Conservation (phyloP, 2,113 vertebrate genomes). For the Psephotus haematonotus region DNA sequence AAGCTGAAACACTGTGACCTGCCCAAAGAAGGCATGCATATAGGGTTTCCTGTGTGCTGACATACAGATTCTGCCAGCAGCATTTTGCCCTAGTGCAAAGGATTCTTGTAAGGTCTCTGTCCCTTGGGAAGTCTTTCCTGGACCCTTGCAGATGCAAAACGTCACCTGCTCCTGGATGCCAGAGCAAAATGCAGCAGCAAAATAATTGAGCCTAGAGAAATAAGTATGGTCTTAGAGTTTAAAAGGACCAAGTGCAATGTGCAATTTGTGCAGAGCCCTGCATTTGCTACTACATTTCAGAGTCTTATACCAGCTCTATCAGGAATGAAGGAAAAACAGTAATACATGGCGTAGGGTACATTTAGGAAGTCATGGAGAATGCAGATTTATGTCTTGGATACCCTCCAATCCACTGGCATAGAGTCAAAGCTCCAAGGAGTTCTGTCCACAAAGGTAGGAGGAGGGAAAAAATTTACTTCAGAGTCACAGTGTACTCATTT, state of each 20-base stretch:
- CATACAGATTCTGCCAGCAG: not conserved
- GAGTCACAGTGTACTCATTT: not conserved
- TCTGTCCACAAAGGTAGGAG: not conserved
- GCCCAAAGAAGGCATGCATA: not conserved
- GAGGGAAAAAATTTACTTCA: not conserved
- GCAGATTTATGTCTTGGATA: not conserved
- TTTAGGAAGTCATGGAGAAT: not conserved
- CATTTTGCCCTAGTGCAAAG: not conserved
- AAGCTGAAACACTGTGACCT: not conserved
- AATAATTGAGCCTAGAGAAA: not conserved
- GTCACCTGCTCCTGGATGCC: not conserved
- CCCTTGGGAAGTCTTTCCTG: not conserved
- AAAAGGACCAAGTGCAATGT: not conserved
- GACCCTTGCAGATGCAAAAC: not conserved
- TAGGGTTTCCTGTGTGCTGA: not conserved
- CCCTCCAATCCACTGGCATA: not conserved
- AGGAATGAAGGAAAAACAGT: not conserved
- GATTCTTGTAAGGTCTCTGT: not conserved
- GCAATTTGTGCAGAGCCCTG: not conserved
- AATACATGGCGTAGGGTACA: not conserved
- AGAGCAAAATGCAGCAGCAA: not conserved
- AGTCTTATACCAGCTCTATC: not conserved
- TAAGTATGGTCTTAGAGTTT: not conserved
- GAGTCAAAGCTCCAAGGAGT: not conserved
- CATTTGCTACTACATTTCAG: not conserved